These are phyloP conservation scores for Emys orbicularis DNA, from an alignment of 2,797 vertebrate genomes.

Conservation along the genomic window DNA sequence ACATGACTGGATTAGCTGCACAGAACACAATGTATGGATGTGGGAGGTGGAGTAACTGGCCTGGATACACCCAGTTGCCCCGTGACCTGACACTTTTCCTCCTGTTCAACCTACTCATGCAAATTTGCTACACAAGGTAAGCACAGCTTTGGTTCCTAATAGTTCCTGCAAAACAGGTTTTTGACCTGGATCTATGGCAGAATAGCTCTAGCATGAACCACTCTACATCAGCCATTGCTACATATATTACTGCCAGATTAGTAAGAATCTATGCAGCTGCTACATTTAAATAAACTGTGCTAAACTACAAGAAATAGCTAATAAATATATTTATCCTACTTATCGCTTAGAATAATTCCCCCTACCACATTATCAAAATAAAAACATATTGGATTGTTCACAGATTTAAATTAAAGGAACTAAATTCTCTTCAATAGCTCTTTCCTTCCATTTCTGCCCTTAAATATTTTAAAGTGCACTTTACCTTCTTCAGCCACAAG, in stretches of 20 bases:
- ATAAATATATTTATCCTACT: not conserved
- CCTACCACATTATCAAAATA: not conserved
- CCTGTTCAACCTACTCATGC: too few species aligned
- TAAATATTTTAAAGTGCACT: not conserved
- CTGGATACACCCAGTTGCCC: not conserved
- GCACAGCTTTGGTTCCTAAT: not conserved
- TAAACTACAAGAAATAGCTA: not conserved
- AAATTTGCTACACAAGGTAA: not conserved
- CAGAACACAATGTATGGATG: not conserved
- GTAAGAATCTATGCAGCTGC: not conserved
- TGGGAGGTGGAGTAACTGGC: not conserved
- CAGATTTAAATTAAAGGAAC: not conserved
- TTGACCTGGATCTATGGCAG: not conserved
- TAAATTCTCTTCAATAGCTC: not conserved
- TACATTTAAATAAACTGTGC: not conserved
- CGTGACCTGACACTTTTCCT: not conserved
- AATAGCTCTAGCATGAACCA: not conserved
- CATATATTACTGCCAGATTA: not conserved
- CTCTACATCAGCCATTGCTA: not conserved
- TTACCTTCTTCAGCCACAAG: not conserved
- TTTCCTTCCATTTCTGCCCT: constrained; percentile 2
- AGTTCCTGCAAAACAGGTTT: not conserved
- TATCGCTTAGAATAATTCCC: not conserved
- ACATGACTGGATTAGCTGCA: not conserved
- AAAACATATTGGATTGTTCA: not conserved